Percentiles rank a stretch among this genome's conserved stretches.
Evolutionary conservation across 1,140 invertebrate species (phyloP).

Genomic region (Cecropterus lyciades): DNA sequence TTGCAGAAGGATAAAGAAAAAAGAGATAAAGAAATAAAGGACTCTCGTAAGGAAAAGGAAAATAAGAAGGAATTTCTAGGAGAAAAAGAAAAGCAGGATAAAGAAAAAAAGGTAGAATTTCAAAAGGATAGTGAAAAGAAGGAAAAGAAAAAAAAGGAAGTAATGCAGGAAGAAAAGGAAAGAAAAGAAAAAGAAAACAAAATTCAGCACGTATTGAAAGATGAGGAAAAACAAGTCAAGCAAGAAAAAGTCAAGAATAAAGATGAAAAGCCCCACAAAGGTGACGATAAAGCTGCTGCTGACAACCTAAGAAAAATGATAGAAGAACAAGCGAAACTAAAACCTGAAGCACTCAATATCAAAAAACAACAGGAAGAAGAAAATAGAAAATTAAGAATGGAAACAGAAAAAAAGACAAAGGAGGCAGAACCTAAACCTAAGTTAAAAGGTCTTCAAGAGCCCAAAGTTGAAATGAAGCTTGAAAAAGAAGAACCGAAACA

Average conservation of each 20-base stretch:
- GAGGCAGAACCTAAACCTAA: conserved; percentile 24
- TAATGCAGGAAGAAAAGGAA: conserved; percentile 33
- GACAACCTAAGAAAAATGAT: conserved; percentile 37
- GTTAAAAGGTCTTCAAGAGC: conserved; percentile 1
- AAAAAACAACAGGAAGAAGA: conserved; percentile 14
- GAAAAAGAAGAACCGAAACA: conserved; percentile 19
- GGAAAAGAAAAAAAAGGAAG: conserved; percentile 24
- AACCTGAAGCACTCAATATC: neutral
- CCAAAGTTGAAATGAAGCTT: conserved; percentile 10
- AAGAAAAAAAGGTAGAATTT: conserved; percentile 16
- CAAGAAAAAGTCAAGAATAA: conserved; percentile 27
- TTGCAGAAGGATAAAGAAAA: conserved; percentile 37
- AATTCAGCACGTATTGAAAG: conserved; percentile 20
- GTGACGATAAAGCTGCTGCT: neutral
- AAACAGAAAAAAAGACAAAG: conserved; percentile 5
- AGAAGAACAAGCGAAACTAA: conserved; percentile 37
- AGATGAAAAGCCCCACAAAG: conserved; percentile 38
- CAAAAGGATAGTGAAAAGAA: conserved; percentile 30
- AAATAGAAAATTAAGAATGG: too few species aligned
- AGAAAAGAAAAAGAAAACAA: conserved; percentile 38
- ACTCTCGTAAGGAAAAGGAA: too few species aligned
- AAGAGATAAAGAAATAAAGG: conserved; percentile 33
- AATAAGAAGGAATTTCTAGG: too few species aligned
- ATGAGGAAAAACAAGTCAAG: conserved; percentile 27
- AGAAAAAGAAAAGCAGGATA: conserved; percentile 35